Evolutionary conservation across 2,888 invertebrate genomes (phyloP).

Genomic region (Coenonympha arcania): DNA sequence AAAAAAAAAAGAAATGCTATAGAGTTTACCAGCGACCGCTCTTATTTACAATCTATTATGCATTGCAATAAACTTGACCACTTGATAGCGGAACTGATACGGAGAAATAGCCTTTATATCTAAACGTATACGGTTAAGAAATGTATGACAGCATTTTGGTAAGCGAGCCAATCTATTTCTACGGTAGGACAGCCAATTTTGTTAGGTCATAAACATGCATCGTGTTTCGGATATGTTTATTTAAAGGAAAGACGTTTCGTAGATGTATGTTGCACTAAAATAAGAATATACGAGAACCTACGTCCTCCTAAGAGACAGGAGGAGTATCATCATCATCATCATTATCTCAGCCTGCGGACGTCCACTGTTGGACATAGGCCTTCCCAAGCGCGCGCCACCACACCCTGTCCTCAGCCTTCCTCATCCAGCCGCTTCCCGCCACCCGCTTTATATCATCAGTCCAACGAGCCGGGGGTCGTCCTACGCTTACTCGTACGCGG

Average conservation of each 20-base stretch:
- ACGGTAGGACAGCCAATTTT: conserved; percentile 54
- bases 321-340: too few species aligned
- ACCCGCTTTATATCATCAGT: too few species aligned
- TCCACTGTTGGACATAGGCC: too few species aligned
- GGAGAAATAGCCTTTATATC: conserved; percentile 28
- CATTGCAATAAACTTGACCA: conserved; percentile 33
- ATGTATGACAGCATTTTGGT: conserved; percentile 25
- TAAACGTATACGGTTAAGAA: conserved; percentile 22
- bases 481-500: too few species aligned
- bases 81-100: neutral
- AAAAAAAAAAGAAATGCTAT: too few species aligned
- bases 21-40: neutral
- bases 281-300: neutral
- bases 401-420: too few species aligned
- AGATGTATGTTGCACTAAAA: neutral
- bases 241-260: conserved; percentile 22
- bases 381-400: too few species aligned
- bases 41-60: conserved; percentile 41
- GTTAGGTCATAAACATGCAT: conserved; percentile 38
- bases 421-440: too few species aligned
- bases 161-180: conserved; percentile 49
- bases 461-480: too few species aligned
- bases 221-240: conserved; percentile 31
- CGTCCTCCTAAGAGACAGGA: too few species aligned
- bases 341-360: too few species aligned